A percentile compares a stretch with the other conserved stretches of the same genome.
phyloP scores from a whole-genome alignment of 2,113 vertebrate species.

The Apaloderma vittatum region DNA sequence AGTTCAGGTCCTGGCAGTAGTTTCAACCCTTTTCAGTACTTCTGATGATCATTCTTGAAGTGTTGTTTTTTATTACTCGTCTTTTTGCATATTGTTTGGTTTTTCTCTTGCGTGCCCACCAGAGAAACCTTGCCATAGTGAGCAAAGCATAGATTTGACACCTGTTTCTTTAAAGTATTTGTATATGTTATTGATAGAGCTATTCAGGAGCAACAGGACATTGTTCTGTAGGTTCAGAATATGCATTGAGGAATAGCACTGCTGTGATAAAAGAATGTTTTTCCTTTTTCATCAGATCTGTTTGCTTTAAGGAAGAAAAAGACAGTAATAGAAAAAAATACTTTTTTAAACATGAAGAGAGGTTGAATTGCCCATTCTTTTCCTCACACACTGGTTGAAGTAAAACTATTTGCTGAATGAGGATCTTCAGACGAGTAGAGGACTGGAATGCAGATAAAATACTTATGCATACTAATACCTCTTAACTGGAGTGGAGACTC shows the following conservation, averaged over 20 bases:
- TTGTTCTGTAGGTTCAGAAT: background rate
- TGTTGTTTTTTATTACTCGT: background rate
- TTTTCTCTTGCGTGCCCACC: background rate
- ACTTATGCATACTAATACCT: background rate
- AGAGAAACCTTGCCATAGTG: background rate
- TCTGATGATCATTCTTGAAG: background rate
- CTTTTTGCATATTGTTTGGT: background rate
- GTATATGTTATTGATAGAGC: background rate
- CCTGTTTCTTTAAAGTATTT: background rate
- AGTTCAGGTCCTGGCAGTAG: background rate
- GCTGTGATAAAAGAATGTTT: background rate
- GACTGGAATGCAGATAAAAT: background rate
- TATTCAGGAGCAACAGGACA: background rate
- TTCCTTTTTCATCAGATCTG: background rate
- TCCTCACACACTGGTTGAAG: background rate
- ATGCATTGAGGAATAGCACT: background rate
- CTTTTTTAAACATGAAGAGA: background rate
- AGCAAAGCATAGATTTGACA: background rate
- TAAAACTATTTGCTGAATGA: background rate
- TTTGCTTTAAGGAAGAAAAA: background rate
- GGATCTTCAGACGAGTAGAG: background rate
- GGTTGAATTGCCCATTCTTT: background rate
- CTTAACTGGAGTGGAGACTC: background rate
- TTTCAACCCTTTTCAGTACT: background rate
- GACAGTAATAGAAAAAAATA: background rate